Conservation (phyloP, 2,797 vertebrate genomes). For the Dromococcyx pavoninus region DNA sequence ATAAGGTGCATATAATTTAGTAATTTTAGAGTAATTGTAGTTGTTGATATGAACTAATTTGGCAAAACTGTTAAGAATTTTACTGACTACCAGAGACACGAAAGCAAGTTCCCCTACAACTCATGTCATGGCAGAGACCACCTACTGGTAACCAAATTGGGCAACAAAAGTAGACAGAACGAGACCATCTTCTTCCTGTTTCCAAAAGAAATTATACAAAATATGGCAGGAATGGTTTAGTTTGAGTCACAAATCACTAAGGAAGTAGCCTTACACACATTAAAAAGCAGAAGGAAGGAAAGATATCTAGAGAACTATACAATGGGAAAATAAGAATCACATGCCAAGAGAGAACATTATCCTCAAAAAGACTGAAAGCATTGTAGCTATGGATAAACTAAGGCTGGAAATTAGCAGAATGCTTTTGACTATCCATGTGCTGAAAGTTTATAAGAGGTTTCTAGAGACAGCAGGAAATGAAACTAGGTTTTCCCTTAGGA, state of each 20-base stretch:
- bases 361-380: neutral
- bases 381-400: neutral
- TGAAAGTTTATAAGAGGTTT: neutral
- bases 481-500: neutral
- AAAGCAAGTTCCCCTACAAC: neutral
- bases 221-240: neutral
- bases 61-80: neutral
- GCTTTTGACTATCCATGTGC: neutral
- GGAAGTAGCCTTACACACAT: neutral
- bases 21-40: no score
- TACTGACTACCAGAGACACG: neutral
- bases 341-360: neutral
- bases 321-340: neutral
- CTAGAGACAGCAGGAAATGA: neutral
- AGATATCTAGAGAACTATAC: neutral
- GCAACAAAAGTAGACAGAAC: neutral
- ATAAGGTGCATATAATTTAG: no score
- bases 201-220: neutral
- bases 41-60: neutral
- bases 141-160: neutral
- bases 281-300: neutral
- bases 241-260: neutral
- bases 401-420: neutral
- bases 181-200: fast-evolving
- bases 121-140: neutral